Evolutionary conservation across 1,140 invertebrate genomes (phyloP), one percentile per base, ranked within the genome.

Genomic region (Anastrepha ludens): DNA sequence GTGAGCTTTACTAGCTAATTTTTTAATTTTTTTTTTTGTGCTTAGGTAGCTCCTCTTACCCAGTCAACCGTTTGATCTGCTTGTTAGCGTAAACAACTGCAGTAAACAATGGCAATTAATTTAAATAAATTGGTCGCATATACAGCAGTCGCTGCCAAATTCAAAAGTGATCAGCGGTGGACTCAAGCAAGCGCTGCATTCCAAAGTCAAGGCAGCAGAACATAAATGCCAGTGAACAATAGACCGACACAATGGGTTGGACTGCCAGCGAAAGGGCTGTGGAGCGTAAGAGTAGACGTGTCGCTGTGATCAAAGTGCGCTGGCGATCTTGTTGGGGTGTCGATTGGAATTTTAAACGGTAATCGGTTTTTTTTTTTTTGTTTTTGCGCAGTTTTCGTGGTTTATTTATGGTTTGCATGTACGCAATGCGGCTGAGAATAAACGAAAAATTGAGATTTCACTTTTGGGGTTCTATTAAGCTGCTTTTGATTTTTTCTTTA

Each of bases 291-390:
- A 67, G 64, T 11, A 44, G 67, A 9, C 47, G 74, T 55, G 47
- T 55, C 74, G 74, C 17, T 81, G 17, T n/a, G 74, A 50, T 50
- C 74, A 81, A 55, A 81, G 74, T 70, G 39, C 55, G 74, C 20
- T 81, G 74, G 44, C 9, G 47, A 81, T 81, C 74, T 81, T 81
- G 47, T 81, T 81, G 74, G 74, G 74, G 74, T 81, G 74, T 81
- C 74, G 74, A 81, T 81, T 81, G 74, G 74, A 81, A 81, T 81
- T 81, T 81, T 81, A 81, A 81, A 81, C 47, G 74, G 74, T 81
- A 29, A 81, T 81, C 39, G 74, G n/a, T n/a, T 47, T 47, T 47
- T 74, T 47, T 29, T 47, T 17, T 81, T 62, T 62, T 13, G 9
- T 62, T n/a, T 62, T 15, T 4, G 13, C 8, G 74, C 17, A 81